Percentiles rank a stretch among this genome's conserved stretches.
Evolutionary conservation across 2,888 invertebrate species (phyloP).

Genomic region (Ichneumoninae sp.): DNA sequence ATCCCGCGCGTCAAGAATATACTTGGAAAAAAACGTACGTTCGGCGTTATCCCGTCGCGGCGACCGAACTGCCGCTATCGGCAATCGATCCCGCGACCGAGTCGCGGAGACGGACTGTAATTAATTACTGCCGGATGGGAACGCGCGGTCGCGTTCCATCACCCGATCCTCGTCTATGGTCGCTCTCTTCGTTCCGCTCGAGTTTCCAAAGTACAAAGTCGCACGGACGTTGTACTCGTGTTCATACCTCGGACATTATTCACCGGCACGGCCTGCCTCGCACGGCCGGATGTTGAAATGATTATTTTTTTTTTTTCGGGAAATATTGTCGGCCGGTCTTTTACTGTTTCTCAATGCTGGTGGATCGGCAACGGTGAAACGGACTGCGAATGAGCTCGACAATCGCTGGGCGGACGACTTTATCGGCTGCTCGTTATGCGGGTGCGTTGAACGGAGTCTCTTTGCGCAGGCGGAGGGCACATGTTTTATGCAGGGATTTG

Average conservation of each 20-base stretch:
- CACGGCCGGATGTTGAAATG: slow-evolving; percentile 26
- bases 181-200: slow-evolving; percentile 69
- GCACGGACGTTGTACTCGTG: slow-evolving; percentile 25
- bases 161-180: slow-evolving; percentile 35
- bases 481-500: slow-evolving; percentile 66
- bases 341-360: neutral
- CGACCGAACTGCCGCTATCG: slow-evolving; percentile 53
- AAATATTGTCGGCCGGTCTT: slow-evolving; percentile 24
- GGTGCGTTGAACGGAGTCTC: slow-evolving; percentile 30
- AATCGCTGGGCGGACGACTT: slow-evolving; percentile 35
- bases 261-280: neutral
- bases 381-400: slow-evolving; percentile 45
- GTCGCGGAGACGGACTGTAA: slow-evolving; percentile 42
- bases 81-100: slow-evolving; percentile 59
- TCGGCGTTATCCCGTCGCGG: slow-evolving; percentile 57
- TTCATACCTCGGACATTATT: slow-evolving; percentile 29
- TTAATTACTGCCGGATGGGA: slow-evolving; percentile 64
- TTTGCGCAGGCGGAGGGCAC: slow-evolving; percentile 58
- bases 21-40: slow-evolving; percentile 10
- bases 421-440: slow-evolving; percentile 47
- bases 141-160: slow-evolving; percentile 54
- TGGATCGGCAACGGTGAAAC: slow-evolving; percentile 30
- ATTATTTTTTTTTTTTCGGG: slow-evolving; percentile 50
- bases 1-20: slow-evolving; percentile 16
- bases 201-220: slow-evolving; percentile 67